Evolutionary conservation across 2,888 invertebrate genomes (phyloP), one percentile per base, ranked within the genome.

Genomic region (Pheosia tremula): DNA sequence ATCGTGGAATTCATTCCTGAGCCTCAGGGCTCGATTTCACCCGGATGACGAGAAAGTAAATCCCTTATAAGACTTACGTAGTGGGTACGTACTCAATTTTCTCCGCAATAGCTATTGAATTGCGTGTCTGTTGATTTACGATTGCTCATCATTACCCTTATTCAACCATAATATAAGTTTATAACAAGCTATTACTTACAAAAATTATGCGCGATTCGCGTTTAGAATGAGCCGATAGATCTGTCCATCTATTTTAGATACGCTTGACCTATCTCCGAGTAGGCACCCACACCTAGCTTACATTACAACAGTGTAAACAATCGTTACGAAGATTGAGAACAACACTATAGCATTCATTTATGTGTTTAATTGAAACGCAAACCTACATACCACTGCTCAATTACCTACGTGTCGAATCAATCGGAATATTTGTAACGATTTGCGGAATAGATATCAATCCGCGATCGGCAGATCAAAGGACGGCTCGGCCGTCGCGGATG

Each of bases 401-500:
- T 54, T 49, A 24, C 24, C 24, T 24, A 53, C 62, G 37, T 58
- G 61, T 63, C 53, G 53, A 64, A 63, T 61, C 9, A 49, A 69
- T 60, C 43, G 10, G 39, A 64, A 73, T 74, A 68, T 67, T 67
- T 59, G 69, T 71, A 76, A 69, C 73, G 71, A 74, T 65, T 71
- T 70, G 64, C 68, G 75, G 71, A 78, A 55, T 79, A 75, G 78
- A 79, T 78, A 72, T 72, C 76, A 81, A 82, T 80, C 69, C 78
- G 73, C 72, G 72, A 80, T 81, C 77, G 74, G 75, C 70, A 79
- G 79, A 88, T 89, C 85, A 88, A 87, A 87, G 84, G 70, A 69
- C 65, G 60, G 61, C 55, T 64, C 76, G 83, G 81, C 83, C 86
- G 90, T 90, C 89, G 83, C 82, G 86, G 85, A 85, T 86, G 87